Evolutionary conservation across 23 tunicate genomes (phyloP).

Genomic region (Clavelina lepadiformis): DNA sequence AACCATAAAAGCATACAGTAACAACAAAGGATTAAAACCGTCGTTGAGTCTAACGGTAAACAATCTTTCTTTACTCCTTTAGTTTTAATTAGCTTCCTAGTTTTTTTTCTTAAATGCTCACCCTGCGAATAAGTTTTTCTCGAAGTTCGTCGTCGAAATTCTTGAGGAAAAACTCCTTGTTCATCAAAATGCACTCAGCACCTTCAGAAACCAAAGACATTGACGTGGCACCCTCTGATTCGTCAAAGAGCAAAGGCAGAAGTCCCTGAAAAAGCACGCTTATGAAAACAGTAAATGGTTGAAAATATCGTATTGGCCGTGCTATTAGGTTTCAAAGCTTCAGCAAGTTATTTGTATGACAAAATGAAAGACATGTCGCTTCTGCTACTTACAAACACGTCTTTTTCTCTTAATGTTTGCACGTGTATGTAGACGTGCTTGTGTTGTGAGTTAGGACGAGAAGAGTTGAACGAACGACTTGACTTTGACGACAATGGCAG

Average conservation of each 20-base stretch:
- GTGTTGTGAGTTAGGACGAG: neutral
- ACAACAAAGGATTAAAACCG: too few species aligned
- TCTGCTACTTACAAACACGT: slow-evolving; percentile 81
- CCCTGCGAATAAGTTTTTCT: slow-evolving; percentile 60
- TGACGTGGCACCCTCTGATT: slow-evolving; percentile 41
- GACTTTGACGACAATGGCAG: neutral
- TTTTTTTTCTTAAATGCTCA: too few species aligned
- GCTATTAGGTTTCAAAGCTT: too few species aligned
- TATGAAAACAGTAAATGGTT: too few species aligned
- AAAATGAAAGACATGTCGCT: neutral
- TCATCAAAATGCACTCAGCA: slow-evolving; percentile 73
- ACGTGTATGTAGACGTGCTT: slow-evolving; percentile 54
- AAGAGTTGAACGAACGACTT: neutral
- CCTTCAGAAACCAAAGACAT: slow-evolving; percentile 75
- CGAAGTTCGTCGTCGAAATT: slow-evolving; percentile 54
- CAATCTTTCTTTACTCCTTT: too few species aligned
- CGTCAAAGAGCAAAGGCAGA: slow-evolving; percentile 38
- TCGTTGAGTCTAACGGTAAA: too few species aligned
- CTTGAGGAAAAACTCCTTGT: slow-evolving; percentile 45
- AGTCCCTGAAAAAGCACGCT: too few species aligned
- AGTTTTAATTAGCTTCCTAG: too few species aligned
- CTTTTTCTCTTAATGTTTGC: slow-evolving; percentile 65
- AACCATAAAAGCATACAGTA: too few species aligned
- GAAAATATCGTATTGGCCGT: too few species aligned
- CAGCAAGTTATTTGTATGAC: too few species aligned